Evolutionary conservation across 92 coral and sea anemone species (phyloP), one percentile per base, ranked within the genome.

Genomic region (Virgularia gustaviana): DNA sequence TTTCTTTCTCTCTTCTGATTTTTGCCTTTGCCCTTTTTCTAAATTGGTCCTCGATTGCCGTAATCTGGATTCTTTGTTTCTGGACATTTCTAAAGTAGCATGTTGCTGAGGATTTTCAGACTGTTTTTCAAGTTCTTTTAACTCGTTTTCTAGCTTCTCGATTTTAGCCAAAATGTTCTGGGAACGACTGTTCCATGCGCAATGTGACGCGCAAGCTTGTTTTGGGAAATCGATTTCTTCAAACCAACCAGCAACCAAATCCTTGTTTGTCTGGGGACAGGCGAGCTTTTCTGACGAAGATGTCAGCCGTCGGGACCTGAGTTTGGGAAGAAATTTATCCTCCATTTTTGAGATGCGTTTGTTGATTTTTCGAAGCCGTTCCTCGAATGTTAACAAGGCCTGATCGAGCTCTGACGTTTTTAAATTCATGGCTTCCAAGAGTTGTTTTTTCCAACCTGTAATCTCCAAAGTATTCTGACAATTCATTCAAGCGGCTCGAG

Each of bases 101-200:
- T 24, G 27, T 19, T 57, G 37, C 5, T 25, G 37, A 31, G 27
- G 2, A 35, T 6, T 60, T 0, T 7, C 2, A n/a, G 44, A 60
- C 8, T 60, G 22, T 23, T 49, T 34, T 32, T 68, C 75, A 31
- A 45, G 23, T 16, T 16, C n/a, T 2, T 29, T 35, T 16, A 68
- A 37, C 23, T 68, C 75, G 18, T 49, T 47, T 34, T 68, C 61
- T 53, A 68, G n/a, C 4, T 45, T 19, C 20, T 68, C 75, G 35
- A 68, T 68, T 49, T 68, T 68, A 18, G 75, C 6, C 29, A 59
- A 68, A 28, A 30, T 19, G 4, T 49, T 49, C 51, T 68, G 75
- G 25, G 49, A 68, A 49, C 75, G 49, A 1, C 19, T 6, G 31
- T 49, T 68, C 13, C 60, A 30, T 2, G 20, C 7, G n/a, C 51